Conservation (phyloP, 2,888 invertebrate genomes). For the Phaonia tiefii region DNA sequence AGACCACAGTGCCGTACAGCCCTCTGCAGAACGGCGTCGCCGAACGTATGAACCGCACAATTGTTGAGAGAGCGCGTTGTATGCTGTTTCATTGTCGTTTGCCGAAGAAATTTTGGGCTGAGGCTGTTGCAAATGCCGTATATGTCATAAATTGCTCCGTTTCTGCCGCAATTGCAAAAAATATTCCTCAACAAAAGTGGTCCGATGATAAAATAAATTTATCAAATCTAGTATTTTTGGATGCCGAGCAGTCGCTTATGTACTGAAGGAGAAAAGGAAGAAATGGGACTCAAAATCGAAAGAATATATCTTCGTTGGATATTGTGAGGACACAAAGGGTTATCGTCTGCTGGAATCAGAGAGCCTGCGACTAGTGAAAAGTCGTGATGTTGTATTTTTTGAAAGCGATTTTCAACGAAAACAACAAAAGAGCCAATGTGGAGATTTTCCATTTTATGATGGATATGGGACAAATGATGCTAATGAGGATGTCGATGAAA, state of each 20-base stretch:
- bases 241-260: conserved; percentile 25
- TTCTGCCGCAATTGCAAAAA: conserved; percentile 32
- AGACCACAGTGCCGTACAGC: conserved; percentile 72
- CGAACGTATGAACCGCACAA: conserved; percentile 42
- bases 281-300: conserved; percentile 30
- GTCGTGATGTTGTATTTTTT: conserved; percentile 37
- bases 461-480: neutral
- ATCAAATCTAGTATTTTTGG: conserved; percentile 43
- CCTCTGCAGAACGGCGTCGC: conserved; percentile 75
- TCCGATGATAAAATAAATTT: conserved; percentile 25
- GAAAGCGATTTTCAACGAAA: conserved; percentile 16
- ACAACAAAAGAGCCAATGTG: neutral
- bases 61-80: conserved; percentile 37
- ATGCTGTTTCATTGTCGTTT: conserved; percentile 34
- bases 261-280: conserved; percentile 41
- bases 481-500: neutral
- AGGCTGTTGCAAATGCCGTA: conserved; percentile 44
- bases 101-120: conserved; percentile 53
- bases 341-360: conserved; percentile 22
- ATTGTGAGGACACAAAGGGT: conserved; percentile 19
- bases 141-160: conserved; percentile 44
- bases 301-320: conserved; percentile 8
- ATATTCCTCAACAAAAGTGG: conserved; percentile 37
- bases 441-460: conserved; percentile 1
- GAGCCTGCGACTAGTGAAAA: conserved; percentile 11